Evolutionary conservation across 1,140 invertebrate species (phyloP).

Genomic region (Amyelois transitella): DNA sequence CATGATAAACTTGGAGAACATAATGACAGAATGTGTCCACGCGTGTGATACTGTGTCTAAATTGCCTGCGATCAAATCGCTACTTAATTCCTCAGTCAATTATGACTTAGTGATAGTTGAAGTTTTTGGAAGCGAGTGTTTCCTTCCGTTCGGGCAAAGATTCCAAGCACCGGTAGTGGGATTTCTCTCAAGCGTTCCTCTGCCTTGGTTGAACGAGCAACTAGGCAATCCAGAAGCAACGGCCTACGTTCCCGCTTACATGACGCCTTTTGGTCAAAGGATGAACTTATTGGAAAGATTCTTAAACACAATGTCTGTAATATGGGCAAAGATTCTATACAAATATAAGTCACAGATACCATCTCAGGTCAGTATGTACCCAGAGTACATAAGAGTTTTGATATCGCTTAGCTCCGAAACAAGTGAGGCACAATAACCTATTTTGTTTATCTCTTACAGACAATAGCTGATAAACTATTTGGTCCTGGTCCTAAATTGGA

Average conservation of each 20-base stretch:
- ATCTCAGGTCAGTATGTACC: conserved; percentile 44
- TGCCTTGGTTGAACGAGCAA: conserved; percentile 78
- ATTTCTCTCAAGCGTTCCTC: conserved; percentile 74
- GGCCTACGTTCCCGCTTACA: conserved; percentile 76
- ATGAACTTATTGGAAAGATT: conserved; percentile 78
- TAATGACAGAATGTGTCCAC: conserved; percentile 61
- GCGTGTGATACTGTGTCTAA: conserved; percentile 62
- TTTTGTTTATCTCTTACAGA: conserved; percentile 25
- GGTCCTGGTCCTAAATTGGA: conserved; percentile 67
- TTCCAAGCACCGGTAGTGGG: conserved; percentile 77
- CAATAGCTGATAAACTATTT: conserved; percentile 64
- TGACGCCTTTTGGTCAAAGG: conserved; percentile 69
- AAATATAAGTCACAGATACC: conserved; percentile 57
- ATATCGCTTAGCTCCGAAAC: background rate
- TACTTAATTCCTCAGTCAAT: conserved; percentile 58
- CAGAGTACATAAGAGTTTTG: background rate
- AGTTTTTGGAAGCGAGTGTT: conserved; percentile 80
- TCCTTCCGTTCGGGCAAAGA: conserved; percentile 72
- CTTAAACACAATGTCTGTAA: conserved; percentile 68
- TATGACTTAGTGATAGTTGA: conserved; percentile 82
- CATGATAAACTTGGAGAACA: conserved; percentile 59
- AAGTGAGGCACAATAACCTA: background rate
- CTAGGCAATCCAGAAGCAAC: conserved; percentile 78
- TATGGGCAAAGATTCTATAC: conserved; percentile 52
- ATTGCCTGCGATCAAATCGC: conserved; percentile 44